Conservation (phyloP, 2,888 invertebrate genomes). For the Erebia epiphron region DNA sequence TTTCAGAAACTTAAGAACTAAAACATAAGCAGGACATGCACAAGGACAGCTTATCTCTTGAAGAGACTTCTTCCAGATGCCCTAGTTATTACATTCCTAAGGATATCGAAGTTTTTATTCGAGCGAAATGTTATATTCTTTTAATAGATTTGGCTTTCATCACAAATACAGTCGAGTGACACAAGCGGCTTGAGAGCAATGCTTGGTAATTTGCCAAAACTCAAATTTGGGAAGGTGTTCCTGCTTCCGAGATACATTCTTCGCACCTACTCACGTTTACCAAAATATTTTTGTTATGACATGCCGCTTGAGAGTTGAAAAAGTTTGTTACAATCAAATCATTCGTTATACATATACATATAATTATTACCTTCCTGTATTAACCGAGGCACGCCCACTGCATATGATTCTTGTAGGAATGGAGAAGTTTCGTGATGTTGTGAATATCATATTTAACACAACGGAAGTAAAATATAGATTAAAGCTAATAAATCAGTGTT, state of each 20-base stretch:
- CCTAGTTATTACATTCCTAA: constrained; percentile 1
- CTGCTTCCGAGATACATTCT: constrained; percentile 73
- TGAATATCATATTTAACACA: too few species aligned
- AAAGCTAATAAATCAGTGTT: too few species aligned
- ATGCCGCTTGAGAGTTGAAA: not conserved
- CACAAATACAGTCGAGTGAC: constrained; percentile 49
- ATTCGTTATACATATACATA: not conserved
- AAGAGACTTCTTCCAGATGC: too few species aligned
- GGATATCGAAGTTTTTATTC: constrained; percentile 33
- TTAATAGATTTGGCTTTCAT: constrained; percentile 55
- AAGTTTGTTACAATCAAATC: not conserved
- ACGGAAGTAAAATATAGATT: too few species aligned
- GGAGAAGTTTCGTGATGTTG: too few species aligned
- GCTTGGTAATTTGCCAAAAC: constrained; percentile 63
- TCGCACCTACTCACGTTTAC: constrained; percentile 41
- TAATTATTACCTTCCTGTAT: not conserved
- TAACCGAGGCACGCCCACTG: too few species aligned
- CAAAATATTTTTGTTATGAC: constrained; percentile 18
- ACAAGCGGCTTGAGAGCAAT: constrained; percentile 50
- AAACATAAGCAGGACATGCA: too few species aligned
- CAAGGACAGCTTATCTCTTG: too few species aligned
- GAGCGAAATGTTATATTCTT: constrained; percentile 38
- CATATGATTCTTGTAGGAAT: too few species aligned
- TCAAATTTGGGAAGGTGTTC: constrained; percentile 56
- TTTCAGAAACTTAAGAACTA: too few species aligned